phyloP scores from a whole-genome alignment of 2,888 invertebrate species.

The Sarcophaga carnaria region DNA sequence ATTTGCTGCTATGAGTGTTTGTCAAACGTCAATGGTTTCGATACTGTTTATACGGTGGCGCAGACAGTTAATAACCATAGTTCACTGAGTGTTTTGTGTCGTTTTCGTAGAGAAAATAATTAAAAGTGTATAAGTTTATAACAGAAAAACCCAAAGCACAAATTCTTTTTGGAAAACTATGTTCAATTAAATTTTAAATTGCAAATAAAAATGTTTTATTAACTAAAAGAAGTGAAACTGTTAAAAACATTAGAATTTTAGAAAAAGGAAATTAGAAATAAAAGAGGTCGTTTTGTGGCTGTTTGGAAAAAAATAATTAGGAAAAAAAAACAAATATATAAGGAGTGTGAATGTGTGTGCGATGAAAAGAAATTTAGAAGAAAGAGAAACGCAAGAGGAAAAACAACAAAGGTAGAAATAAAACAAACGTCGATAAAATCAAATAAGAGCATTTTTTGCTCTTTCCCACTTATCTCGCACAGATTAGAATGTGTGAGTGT shows the following conservation, averaged over 20 bases:
- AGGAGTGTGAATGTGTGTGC: constrained; percentile 25
- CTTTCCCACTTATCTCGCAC: constrained; percentile 53
- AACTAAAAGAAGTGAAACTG: constrained; percentile 6
- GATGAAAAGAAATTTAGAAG: constrained; percentile 18
- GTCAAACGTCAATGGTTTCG: too few relatives aligned
- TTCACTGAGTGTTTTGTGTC: constrained; percentile 30
- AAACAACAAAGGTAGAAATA: constrained; percentile 42
- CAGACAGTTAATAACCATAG: constrained; percentile 43
- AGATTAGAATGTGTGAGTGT: constrained; percentile 71
- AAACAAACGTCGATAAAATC: constrained; percentile 41
- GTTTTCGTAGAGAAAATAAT: constrained; percentile 39
- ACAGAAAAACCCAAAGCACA: background rate
- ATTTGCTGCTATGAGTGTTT: too few relatives aligned
- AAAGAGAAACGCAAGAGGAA: constrained; percentile 48
- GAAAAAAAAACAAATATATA: constrained; percentile 49
- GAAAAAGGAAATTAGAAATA: constrained; percentile 45
- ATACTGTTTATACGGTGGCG: too few relatives aligned
- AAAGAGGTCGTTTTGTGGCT: constrained; percentile 67
- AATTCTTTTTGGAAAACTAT: constrained; percentile 24
- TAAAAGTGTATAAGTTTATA: constrained; percentile 23
- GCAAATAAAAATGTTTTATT: constrained; percentile 28
- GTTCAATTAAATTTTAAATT: background rate
- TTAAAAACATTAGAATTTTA: constrained; percentile 32
- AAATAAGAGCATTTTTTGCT: constrained; percentile 52
- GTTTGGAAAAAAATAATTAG: constrained; percentile 31